Percentiles rank a stretch among this genome's conserved stretches.
phyloP scores from a whole-genome alignment of 2,797 vertebrate genomes.

The Threskiornis aethiopicus region DNA sequence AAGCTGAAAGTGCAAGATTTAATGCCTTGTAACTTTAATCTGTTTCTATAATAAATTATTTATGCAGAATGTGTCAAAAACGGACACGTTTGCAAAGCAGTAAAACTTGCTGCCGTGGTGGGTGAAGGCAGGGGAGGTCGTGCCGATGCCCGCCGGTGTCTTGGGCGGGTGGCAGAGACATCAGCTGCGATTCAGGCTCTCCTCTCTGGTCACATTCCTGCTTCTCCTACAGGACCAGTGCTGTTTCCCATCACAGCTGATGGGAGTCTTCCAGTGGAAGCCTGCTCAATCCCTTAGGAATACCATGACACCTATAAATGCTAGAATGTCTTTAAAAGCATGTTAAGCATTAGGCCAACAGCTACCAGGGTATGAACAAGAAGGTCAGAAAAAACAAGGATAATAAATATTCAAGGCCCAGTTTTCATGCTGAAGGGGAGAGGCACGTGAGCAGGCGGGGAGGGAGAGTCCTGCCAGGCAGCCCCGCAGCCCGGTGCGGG shows the following conservation, averaged over 20 bases:
- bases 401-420: background rate
- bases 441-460: fast-evolving
- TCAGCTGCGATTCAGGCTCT: background rate
- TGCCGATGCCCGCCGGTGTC: background rate
- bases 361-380: background rate
- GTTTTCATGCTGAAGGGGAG: background rate
- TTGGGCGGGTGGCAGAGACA: background rate
- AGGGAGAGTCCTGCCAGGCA: background rate
- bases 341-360: background rate
- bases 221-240: background rate
- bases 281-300: background rate
- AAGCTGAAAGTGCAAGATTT: slow-evolving; percentile 35
- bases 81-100: background rate
- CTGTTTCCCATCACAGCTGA: background rate
- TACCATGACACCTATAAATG: background rate
- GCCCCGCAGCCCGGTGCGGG: background rate
- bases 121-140: background rate
- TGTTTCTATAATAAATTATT: background rate
- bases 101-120: background rate
- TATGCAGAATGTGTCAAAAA: background rate
- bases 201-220: background rate
- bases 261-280: background rate
- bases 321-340: background rate
- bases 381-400: background rate
- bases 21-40: slow-evolving; percentile 41